Base-by-base conservation (phyloP, 2,888 invertebrate genomes). In the Euspilapteryx auroguttella region DNA sequence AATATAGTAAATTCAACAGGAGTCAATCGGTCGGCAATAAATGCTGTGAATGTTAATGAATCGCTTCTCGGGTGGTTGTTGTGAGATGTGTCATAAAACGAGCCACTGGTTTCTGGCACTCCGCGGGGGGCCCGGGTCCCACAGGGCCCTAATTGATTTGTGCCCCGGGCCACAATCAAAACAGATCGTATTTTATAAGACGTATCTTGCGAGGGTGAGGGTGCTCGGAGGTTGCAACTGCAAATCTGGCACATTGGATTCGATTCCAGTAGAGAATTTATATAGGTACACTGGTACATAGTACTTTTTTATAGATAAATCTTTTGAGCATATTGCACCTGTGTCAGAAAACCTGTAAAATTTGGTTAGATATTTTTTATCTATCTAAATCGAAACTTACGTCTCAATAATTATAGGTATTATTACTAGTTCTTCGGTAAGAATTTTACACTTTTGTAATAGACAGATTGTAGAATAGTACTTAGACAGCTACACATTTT, bases 151-250 rank as follows among this genome's bases (percentile, higher is more conserved):
- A 75, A 75, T 76, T 75, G 77, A 75, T 76, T 73, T 73, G 76
- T 71, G 76, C 76, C 76, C 71, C 66, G 63, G 76, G 77, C 76
- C 71, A 75, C 73, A 77, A 75, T 76, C 75, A 77, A 77, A 77
- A 77, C 76, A 76, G 75, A 75, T 76, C 76, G 75, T 73, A 73
- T 71, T 75, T 75, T 75, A 75, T 71, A 75, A 73, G 75, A 73
- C 56, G 61, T 63, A 73, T 68, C 61, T 47, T 53, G 22, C 38
- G 47, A 56, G 62, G 62, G 66, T 40, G 66, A 62, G 63, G 64
- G 63, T 56, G 54, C 47, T 41, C 36, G 40, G 39, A 42, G 44
- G 32, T 32, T 27, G 34, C 27, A 22, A 28, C 23, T 28, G 28
- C 22, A 14, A 27, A 28, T 23, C 12, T 34, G 27, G 33, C 33